Base-by-base conservation (phyloP, 1,140 invertebrate genomes). In the Meloidogyne chitwoodi region DNA sequence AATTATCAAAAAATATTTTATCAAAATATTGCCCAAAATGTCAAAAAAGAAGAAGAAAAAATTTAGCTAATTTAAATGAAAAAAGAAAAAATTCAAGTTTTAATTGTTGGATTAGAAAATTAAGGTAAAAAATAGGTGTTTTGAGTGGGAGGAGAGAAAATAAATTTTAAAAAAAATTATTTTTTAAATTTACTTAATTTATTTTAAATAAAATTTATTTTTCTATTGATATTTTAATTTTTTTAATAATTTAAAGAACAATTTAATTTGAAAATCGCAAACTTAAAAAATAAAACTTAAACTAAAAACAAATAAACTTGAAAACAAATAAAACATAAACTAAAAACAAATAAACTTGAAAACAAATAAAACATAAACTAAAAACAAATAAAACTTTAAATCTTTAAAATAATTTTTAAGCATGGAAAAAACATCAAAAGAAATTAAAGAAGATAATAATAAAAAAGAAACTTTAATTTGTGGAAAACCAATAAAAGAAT, bases 401-500 rank as follows among this genome's bases (percentile, higher is more conserved):
- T 22, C 0, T 8, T 26, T 4, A 26, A n/a, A n/a, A 29, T 66
- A 0, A 66, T 66, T 66, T 66, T n/a, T 1, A 56, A 56, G 48
- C 24, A 76, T 77, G 72, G 76, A 75, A 48, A 41, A 73, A 5
- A 31, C n/a, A 4, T 48, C 62, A 29, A 75, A 79, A 24, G 76
- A 78, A 27, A 44, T 41, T 22, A n/a, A 69, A 3, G 27, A 79
- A 79, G 56, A 64, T 56, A 19, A 68, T 66, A 44, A 66, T 2
- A 78, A 64, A 56, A 80, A 81, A 62, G 79, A 83, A 31, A 74
- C 69, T 0, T 74, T 56, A 56, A 22, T 83, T 27, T 77, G 71
- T n/a, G 78, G 83, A 12, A 77, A 80, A 76, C 77, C 73, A 64
- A 71, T 84, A 27, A 75, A 77, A 61, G 78, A 85, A 69, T 83